Conservation (phyloP, 2,888 invertebrate genomes). For the Gymnocheta viridis region DNA sequence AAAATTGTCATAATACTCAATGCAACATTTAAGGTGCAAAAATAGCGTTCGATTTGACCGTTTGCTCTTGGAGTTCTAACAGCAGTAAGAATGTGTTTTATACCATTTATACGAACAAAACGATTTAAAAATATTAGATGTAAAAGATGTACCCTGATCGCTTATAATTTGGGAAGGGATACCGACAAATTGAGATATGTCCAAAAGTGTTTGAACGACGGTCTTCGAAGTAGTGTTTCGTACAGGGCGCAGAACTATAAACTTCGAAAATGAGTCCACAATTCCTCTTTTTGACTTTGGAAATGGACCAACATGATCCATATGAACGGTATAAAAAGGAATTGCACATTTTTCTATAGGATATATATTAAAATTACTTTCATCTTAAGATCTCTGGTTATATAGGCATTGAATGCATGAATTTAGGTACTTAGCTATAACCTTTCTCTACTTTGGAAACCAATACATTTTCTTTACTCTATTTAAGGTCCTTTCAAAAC, state of each 20-base stretch:
- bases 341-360: conserved; percentile 43
- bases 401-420: conserved; percentile 62
- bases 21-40: conserved; percentile 30
- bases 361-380: conserved; percentile 54
- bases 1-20: conserved; percentile 21
- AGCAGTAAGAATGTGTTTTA: conserved; percentile 33
- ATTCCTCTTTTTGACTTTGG: conserved; percentile 70
- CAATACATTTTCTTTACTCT: conserved; percentile 21
- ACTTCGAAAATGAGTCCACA: conserved; percentile 47
- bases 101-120: conserved; percentile 27
- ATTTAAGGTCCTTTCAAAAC: conserved; percentile 46
- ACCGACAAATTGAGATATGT: no score
- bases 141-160: conserved; percentile 37
- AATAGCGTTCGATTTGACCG: conserved; percentile 5
- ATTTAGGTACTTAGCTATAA: conserved; percentile 51
- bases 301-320: conserved; percentile 77
- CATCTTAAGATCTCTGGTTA: conserved; percentile 54
- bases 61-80: conserved; percentile 50
- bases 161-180: conserved; percentile 28
- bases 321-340: conserved; percentile 75
- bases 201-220: no score
- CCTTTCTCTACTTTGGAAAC: conserved; percentile 35
- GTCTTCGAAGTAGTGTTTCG: no score
- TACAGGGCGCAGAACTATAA: conserved; percentile 55
- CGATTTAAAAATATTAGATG: conserved; percentile 15